A percentile compares a stretch with the other conserved stretches of the same genome.
Evolutionary conservation across 2,888 invertebrate genomes (phyloP).

Genomic region (Actias luna): DNA sequence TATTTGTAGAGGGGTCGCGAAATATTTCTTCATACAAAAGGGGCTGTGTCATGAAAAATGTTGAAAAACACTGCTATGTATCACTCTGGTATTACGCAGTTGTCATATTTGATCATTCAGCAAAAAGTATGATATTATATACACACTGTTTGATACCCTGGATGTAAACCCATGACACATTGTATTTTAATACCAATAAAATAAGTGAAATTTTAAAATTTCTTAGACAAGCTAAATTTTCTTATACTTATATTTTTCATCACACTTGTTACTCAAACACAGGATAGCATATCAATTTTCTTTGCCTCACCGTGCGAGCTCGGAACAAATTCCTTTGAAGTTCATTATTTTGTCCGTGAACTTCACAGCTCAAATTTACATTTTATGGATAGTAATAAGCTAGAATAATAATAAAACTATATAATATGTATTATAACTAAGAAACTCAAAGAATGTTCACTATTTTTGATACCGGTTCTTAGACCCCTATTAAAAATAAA

Average conservation of each 20-base stretch:
- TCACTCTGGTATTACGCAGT: too few relatives aligned
- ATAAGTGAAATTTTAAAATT: background rate
- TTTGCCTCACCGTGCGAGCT: slow-evolving; percentile 10
- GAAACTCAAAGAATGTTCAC: background rate
- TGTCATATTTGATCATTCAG: too few relatives aligned
- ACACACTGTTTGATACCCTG: too few relatives aligned
- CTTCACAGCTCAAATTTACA: slow-evolving; percentile 27
- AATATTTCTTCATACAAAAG: too few relatives aligned
- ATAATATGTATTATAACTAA: background rate
- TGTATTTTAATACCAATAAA: background rate
- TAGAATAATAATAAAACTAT: too few relatives aligned
- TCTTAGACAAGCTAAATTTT: background rate
- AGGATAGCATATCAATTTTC: slow-evolving; percentile 15
- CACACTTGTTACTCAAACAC: slow-evolving; percentile 15
- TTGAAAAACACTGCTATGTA: too few relatives aligned
- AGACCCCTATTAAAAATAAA: too few relatives aligned
- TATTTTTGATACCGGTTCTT: background rate
- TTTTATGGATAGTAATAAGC: slow-evolving; percentile 23
- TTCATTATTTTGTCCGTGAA: slow-evolving; percentile 26
- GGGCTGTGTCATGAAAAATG: too few relatives aligned
- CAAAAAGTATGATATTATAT: too few relatives aligned
- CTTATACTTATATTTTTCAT: background rate
- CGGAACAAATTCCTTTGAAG: slow-evolving; percentile 1
- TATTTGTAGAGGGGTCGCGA: too few relatives aligned
- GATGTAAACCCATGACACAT: too few relatives aligned